Base-by-base conservation (phyloP, 2,113 vertebrate genomes). In the Ctenodactylus gundi region DNA sequence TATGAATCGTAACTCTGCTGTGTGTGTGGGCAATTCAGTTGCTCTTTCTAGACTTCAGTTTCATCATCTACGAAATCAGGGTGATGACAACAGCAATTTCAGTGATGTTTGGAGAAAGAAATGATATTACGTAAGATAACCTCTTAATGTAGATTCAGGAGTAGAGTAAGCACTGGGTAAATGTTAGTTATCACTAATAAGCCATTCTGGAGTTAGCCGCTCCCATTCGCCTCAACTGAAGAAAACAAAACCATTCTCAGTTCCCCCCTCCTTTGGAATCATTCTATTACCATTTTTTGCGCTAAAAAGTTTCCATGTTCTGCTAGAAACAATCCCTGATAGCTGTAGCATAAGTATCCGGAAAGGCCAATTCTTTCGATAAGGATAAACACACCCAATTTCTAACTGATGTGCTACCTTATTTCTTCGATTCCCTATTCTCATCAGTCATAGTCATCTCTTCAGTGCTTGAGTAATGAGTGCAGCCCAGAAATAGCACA, bases 121-220 rank as follows among this genome's bases (percentile, higher is more conserved):
- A 75, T 1, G 23, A 25, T 31, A 31, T 57, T 3, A 7, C n/a
- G 2, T 34, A 1, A 3, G 2, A 4, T 46, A 21, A 17, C 29
- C 2, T 36, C 55, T 36, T 12, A 41, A 5, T 13, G 7, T 17
- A 12, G 10, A 73, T 39, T 21, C 29, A 1, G 8, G 57, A 23
- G n/a, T 14, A 41, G 60, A 60, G 62, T 17, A 17, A 90, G 36
- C 25, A 15, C 49, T 46, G 62, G 31, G 5, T 25, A 92, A 76
- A 62, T 31, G 31, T 76, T 29, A 58, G 15, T 10, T 7, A 13
- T 68, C 12, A 1, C 31, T 29, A 77, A 21, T 7, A 13, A 57
- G 10, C 62, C 90, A 78, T 4, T 36, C 25, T 20, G 46, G 31
- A n/a, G 25, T 58, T 25, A 55, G 23, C 9, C 29, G 34, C 31